Evolutionary conservation across 2,797 vertebrate species (phyloP), one percentile per base, ranked within the genome.

Genomic region (Lagocephalus sceleratus): DNA sequence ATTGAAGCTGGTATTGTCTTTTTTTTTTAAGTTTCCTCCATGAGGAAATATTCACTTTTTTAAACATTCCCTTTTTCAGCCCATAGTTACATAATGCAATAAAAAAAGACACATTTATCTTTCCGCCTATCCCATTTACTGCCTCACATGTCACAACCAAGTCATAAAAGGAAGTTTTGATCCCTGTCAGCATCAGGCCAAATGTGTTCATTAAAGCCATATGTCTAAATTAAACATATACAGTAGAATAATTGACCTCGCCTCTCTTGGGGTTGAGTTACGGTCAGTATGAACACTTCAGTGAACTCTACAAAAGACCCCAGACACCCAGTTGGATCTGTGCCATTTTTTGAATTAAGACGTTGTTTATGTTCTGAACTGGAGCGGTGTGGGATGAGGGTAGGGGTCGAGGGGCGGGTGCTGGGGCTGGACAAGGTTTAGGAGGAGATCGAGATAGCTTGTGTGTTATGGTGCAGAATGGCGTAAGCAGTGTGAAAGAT

Each of bases 291-390:
- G 56, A 62, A 61, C 59, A 65, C 59, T 68, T 78, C 56, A 77
- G 23, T 70, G 45, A 52, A 20, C 71, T 72, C 46, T 65, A 35
- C 44, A 56, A 54, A 60, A 63, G 60, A 53, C 61, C 61, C 64
- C 54, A 72, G 69, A 70, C 71, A 51, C 44, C 1, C 15, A 81
- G 54, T 60, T 87, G 81, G 71, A 74, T 26, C 57, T 2, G 23
- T 74, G 73, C 72, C 74, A 75, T 67, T 50, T 74, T 59, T 71
- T 71, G 53, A 84, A 76, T 83, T 81, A 79, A 79, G 72, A 78
- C 1, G 8, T 54, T 73, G 73, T 84, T 79, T 77, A 78, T 80
- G 70, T 76, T 79, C 64, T 52, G 59, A 50, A 59, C 21, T 50
- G 49, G 51, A 54, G 56, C 39, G 3, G 64, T 53, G 64, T 45